phyloP scores from a whole-genome alignment of 2,113 vertebrate genomes.

The Bagarius yarrelli region DNA sequence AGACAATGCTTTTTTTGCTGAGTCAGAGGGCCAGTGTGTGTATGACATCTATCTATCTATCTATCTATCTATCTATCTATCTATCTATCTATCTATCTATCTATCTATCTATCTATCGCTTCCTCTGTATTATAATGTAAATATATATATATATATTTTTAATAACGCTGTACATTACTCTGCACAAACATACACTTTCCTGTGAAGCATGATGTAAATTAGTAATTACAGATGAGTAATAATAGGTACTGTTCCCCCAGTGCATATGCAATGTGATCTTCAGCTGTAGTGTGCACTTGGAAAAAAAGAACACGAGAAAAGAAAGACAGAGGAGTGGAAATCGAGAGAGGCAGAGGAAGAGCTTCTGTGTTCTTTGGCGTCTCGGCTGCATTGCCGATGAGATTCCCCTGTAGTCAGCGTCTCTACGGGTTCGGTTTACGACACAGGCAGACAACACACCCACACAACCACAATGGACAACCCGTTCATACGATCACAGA shows the following conservation, averaged over 20 bases:
- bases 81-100: conserved; percentile 1
- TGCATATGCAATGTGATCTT: conserved; percentile 15
- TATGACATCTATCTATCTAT: conserved; percentile 29
- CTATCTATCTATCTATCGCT: background rate
- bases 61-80: background rate
- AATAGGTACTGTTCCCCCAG: background rate
- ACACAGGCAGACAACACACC: conserved; percentile 45
- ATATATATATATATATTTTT: background rate
- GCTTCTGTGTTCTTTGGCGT: conserved; percentile 70
- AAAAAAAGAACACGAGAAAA: conserved; percentile 47
- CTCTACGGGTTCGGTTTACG: conserved; percentile 72
- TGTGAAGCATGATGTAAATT: background rate
- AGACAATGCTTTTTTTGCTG: conserved; percentile 51
- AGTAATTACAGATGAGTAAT: background rate
- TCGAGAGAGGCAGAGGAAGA: conserved; percentile 52
- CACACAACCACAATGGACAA: conserved; percentile 58
- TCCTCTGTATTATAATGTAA: background rate
- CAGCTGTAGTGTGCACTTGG: conserved; percentile 51
- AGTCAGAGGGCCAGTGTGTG: conserved; percentile 49
- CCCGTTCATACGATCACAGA: conserved; percentile 40
- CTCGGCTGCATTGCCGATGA: conserved; percentile 68
- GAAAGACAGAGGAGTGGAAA: conserved; percentile 40
- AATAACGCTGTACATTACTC: too few species aligned
- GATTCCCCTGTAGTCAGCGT: conserved; percentile 75
- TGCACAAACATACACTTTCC: too few species aligned